These are phyloP conservation scores for Melanerpes formicivorus DNA, from an alignment of 2,113 vertebrate genomes.

Conservation along the genomic window DNA sequence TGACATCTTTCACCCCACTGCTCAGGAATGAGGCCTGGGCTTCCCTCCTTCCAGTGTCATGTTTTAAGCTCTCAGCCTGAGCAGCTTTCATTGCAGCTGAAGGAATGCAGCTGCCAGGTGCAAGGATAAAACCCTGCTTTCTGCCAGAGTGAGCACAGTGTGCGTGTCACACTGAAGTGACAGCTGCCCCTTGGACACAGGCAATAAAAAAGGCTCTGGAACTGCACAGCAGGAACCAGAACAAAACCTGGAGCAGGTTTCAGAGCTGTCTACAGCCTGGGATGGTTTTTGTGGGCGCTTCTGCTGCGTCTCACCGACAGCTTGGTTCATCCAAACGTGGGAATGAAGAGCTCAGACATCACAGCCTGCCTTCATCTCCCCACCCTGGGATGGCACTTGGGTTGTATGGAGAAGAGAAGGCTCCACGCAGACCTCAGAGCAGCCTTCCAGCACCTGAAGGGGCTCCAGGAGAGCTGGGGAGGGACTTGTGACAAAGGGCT, in stretches of 20 bases:
- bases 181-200: not conserved
- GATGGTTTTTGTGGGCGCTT: not conserved
- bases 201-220: not conserved
- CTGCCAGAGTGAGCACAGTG: not conserved
- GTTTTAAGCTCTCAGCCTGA: not conserved
- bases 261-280: not conserved
- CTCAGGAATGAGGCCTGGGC: not conserved
- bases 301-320: not conserved
- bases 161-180: not conserved
- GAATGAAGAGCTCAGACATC: not conserved
- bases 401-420: too few relatives aligned
- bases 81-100: not conserved
- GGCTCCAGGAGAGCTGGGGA: too few relatives aligned
- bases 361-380: not conserved
- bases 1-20: not conserved
- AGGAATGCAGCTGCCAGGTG: not conserved
- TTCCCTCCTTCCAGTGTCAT: not conserved
- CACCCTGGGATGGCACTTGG: not conserved
- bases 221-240: fast-evolving
- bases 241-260: not conserved
- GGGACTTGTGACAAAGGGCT: too few relatives aligned
- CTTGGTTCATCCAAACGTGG: not conserved
- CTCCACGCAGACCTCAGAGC: too few relatives aligned
- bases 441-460: too few relatives aligned
- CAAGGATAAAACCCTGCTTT: not conserved